Evolutionary conservation across 1,140 invertebrate genomes (phyloP).

Genomic region (Bombus polaris): DNA sequence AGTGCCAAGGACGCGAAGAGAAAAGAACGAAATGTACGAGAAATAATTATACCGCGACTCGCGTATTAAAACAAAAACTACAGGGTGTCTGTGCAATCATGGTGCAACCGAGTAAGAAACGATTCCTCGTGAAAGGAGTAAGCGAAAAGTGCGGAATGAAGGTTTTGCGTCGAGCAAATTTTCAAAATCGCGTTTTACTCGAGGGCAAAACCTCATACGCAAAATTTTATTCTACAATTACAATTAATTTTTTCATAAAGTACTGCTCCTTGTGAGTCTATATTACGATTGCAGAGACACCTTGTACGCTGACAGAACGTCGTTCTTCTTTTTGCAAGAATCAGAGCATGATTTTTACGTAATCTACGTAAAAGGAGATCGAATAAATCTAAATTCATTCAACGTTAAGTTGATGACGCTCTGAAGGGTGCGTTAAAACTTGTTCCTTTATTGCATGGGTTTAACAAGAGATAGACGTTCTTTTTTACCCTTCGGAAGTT

Average conservation of each 20-base stretch:
- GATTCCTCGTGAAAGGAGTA: background rate
- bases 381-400: background rate
- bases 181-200: background rate
- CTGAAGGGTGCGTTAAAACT: slow-evolving; percentile 37
- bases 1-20: slow-evolving; percentile 11
- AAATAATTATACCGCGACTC: background rate
- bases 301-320: background rate
- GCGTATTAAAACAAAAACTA: background rate
- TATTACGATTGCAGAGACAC: background rate
- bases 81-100: background rate
- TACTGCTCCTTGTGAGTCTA: background rate
- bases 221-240: background rate
- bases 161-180: too few species aligned
- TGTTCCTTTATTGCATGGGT: background rate
- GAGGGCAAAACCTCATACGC: background rate
- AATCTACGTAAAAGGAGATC: background rate
- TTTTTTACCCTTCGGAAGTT: slow-evolving; percentile 40
- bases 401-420: background rate
- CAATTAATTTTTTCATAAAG: background rate
- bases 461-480: slow-evolving; percentile 43
- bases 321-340: background rate
- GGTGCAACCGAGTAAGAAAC: background rate
- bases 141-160: background rate
- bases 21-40: slow-evolving; percentile 12
- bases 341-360: background rate